Evolutionary conservation across 1,140 invertebrate genomes (phyloP).

Genomic region (Drosophila paulistorum): DNA sequence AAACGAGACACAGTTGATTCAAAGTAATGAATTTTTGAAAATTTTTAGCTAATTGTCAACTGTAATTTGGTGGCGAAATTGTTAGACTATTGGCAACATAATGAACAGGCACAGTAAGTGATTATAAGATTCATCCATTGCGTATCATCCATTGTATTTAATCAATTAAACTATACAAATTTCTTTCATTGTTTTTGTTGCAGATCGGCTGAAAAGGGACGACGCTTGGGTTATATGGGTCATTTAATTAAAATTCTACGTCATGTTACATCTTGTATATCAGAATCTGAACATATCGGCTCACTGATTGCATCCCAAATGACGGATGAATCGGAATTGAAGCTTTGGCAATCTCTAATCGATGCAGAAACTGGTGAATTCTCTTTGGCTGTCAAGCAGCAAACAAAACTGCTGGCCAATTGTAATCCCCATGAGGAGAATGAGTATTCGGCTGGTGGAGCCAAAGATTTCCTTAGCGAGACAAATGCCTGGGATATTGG

Average conservation of each 20-base stretch:
- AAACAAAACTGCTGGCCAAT: slow-evolving; percentile 71
- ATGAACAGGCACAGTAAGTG: slow-evolving; percentile 85
- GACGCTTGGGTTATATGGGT: slow-evolving; percentile 89
- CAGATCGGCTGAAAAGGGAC: slow-evolving; percentile 78
- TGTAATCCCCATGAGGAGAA: slow-evolving; percentile 75
- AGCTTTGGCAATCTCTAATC: slow-evolving; percentile 71
- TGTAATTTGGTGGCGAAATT: slow-evolving; percentile 87
- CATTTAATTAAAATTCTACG: slow-evolving; percentile 88
- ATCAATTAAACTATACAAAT: not conserved
- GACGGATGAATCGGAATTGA: slow-evolving; percentile 57
- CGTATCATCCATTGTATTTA: too few species aligned
- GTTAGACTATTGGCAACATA: slow-evolving; percentile 87
- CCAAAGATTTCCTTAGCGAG: slow-evolving; percentile 63
- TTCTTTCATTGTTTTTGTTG: slow-evolving; percentile 47
- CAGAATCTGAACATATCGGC: slow-evolving; percentile 80
- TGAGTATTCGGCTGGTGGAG: slow-evolving; percentile 52
- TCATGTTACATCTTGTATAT: slow-evolving; percentile 74
- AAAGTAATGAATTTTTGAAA: too few species aligned
- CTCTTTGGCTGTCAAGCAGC: slow-evolving; percentile 62
- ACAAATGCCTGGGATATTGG: slow-evolving; percentile 57
- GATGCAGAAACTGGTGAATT: slow-evolving; percentile 74
- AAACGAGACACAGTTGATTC: too few species aligned
- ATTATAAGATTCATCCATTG: not conserved
- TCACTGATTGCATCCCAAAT: slow-evolving; percentile 73
- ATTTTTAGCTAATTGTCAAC: slow-evolving; percentile 87